phyloP scores from a whole-genome alignment of 64 coral and sea anemone species.

The Platygyra sinensis region DNA sequence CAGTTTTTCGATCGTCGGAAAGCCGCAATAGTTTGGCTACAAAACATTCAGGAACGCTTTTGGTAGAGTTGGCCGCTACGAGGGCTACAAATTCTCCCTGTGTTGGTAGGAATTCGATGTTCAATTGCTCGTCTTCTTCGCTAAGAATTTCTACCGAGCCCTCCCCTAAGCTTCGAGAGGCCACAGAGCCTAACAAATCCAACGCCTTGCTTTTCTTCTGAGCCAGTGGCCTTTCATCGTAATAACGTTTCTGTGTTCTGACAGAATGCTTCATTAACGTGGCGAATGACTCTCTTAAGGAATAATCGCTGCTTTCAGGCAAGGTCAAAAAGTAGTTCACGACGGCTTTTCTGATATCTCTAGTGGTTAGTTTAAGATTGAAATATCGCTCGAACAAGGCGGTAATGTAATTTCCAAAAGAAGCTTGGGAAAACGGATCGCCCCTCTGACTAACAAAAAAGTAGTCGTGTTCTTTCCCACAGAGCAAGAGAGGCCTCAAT shows the following conservation, averaged over 20 bases:
- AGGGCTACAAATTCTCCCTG: conserved; percentile 6
- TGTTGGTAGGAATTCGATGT: background rate
- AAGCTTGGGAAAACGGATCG: background rate
- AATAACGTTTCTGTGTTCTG: conserved; percentile 6
- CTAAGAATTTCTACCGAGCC: background rate
- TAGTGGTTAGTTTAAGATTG: background rate
- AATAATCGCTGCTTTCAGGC: background rate
- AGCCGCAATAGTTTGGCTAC: background rate
- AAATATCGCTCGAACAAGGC: conserved; percentile 21
- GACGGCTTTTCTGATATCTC: background rate
- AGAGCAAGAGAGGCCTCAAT: background rate
- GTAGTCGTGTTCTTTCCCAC: conserved; percentile 5
- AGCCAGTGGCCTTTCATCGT: background rate
- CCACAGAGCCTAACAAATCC: background rate
- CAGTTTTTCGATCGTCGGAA: conserved; percentile 16
- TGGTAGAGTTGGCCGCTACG: background rate
- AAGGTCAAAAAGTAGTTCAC: conserved; percentile 16
- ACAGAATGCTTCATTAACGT: conserved; percentile 30
- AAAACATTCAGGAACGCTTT: conserved; percentile 4
- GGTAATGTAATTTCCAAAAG: conserved; percentile 20
- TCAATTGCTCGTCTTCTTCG: background rate
- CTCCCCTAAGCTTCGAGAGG: background rate
- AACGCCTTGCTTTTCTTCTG: conserved; percentile 16
- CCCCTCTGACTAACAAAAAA: conserved; percentile 8
- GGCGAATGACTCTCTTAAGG: conserved; percentile 9